These are phyloP conservation scores for Sinocyclocheilus grahami DNA, from an alignment of 2,113 vertebrate genomes.

Conservation along the genomic window DNA sequence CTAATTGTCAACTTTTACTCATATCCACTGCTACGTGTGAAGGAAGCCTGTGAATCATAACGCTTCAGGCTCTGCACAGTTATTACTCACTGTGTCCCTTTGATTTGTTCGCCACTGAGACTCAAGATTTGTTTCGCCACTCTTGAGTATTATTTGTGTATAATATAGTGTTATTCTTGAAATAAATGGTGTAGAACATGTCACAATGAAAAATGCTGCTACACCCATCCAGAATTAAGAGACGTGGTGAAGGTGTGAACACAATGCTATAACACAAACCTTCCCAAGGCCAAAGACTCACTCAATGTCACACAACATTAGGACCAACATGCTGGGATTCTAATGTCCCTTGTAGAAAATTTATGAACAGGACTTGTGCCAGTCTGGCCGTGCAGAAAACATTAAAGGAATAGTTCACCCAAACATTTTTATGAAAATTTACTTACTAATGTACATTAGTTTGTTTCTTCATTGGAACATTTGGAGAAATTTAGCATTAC, in stretches of 20 bases:
- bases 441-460: background rate
- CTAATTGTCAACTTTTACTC: background rate
- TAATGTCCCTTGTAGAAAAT: conserved; percentile 27
- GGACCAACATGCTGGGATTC: conserved; percentile 1
- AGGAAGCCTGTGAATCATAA: background rate
- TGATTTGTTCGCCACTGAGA: conserved; percentile 8
- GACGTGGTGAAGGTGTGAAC: background rate
- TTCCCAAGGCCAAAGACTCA: background rate
- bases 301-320: conserved; percentile 25
- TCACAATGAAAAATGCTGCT: background rate
- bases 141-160: background rate
- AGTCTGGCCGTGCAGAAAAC: background rate
- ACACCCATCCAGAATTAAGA: background rate
- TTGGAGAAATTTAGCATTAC: background rate
- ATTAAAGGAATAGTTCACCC: background rate
- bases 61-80: background rate
- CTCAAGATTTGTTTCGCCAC: background rate
- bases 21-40: background rate
- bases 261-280: background rate
- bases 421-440: background rate
- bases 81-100: background rate
- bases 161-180: background rate
- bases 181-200: background rate
- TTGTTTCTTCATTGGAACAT: background rate
- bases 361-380: background rate